Evolutionary conservation across 1,140 invertebrate species (phyloP).

Genomic region (Dysdera silvatica): DNA sequence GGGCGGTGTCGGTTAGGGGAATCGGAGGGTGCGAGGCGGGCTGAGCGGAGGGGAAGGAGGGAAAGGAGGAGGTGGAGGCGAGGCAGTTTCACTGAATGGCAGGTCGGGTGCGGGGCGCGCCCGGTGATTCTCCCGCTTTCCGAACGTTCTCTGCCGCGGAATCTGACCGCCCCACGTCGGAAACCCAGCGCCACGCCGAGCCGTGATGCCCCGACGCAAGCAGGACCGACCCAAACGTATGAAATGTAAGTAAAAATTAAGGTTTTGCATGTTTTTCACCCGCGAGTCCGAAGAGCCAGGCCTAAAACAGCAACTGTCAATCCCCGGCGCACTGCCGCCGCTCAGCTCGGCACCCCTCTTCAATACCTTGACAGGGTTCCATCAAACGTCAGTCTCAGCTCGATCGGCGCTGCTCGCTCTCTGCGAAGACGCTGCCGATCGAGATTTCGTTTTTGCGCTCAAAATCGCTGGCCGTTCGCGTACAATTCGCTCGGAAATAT

Average conservation of each 20-base stretch:
- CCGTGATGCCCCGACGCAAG: slow-evolving; percentile 53
- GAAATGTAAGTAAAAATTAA: slow-evolving; percentile 55
- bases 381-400: slow-evolving; percentile 26
- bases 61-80: too few species aligned
- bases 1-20: too few species aligned
- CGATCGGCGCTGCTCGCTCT: slow-evolving; percentile 8
- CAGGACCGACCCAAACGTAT: slow-evolving; percentile 56
- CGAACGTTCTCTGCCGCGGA: slow-evolving; percentile 32
- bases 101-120: slow-evolving; percentile 32
- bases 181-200: slow-evolving; percentile 34
- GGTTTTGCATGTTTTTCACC: not conserved
- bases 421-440: too few species aligned
- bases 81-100: slow-evolving; percentile 34
- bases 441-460: too few species aligned
- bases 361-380: slow-evolving; percentile 27
- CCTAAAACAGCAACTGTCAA: slow-evolving; percentile 22
- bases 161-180: slow-evolving; percentile 22
- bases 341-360: too few species aligned
- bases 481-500: too few species aligned
- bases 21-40: too few species aligned
- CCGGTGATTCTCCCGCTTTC: slow-evolving; percentile 27
- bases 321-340: slow-evolving; percentile 5
- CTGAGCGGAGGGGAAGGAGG: too few species aligned
- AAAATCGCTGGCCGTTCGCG: too few species aligned
- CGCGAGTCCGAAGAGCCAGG: not conserved